A percentile compares a stretch with the other conserved stretches of the same genome.
phyloP scores from a whole-genome alignment of 1,140 invertebrate species.

The Scaptomyza pallida region DNA sequence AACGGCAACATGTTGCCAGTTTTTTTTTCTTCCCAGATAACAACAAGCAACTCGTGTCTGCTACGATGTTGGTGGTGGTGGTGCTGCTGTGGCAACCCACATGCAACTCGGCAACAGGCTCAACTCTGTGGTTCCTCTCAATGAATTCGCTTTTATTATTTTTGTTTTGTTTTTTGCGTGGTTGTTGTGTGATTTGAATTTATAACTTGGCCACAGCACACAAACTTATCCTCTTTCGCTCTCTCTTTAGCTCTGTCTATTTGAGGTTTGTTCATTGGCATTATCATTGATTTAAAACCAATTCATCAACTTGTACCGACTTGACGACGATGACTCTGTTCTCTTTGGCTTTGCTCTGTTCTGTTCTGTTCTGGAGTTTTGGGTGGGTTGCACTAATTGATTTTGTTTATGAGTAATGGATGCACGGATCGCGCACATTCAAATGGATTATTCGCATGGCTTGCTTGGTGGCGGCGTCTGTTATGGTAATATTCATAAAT shows the following conservation, averaged over 20 bases:
- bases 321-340: constrained; percentile 75
- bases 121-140: constrained; percentile 25
- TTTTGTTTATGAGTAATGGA: constrained; percentile 80
- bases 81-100: constrained; percentile 54
- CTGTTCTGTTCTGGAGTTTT: constrained; percentile 41
- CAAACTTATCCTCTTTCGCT: constrained; percentile 8
- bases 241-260: constrained; percentile 4
- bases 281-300: constrained; percentile 83
- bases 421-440: constrained; percentile 71
- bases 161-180: constrained; percentile 66
- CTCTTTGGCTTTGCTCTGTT: constrained; percentile 24
- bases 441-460: constrained; percentile 64
- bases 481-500: constrained; percentile 77
- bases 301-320: constrained; percentile 75
- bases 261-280: constrained; percentile 72
- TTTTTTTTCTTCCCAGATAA: constrained; percentile 62
- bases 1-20: constrained; percentile 58
- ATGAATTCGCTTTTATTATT: constrained; percentile 64
- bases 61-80: constrained; percentile 20
- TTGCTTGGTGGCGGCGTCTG: constrained; percentile 50
- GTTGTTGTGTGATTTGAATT: constrained; percentile 77
- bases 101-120: constrained; percentile 33
- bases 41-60: constrained; percentile 61
- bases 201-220: constrained; percentile 73
- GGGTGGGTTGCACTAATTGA: constrained; percentile 79